Base-by-base conservation (phyloP, 2,113 vertebrate genomes). In the Gnathonemus longibarbis region DNA sequence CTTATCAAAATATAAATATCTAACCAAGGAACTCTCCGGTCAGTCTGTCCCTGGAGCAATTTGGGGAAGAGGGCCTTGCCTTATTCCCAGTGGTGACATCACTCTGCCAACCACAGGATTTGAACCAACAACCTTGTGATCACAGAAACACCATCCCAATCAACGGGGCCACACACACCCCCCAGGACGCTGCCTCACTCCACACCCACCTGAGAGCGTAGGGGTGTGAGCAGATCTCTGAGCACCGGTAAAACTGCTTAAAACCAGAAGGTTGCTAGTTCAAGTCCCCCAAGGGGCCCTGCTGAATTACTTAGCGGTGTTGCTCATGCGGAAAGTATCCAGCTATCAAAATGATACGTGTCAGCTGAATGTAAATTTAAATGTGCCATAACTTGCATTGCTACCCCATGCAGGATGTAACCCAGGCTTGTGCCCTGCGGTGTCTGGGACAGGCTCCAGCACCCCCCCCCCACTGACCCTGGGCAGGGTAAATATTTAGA, bases 351-450 rank as follows among this genome's bases (percentile, higher is more conserved):
- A 80, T 42, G 10, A 19, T 19, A 80, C 74, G 10, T 42, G 74
- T 80, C 74, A 80, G 74, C 74, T 42, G 35, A 80, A 80, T 80
- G 74, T 80, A 80, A 80, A 80, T 80, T 80, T 80, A 80, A 80
- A 80, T 80, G 31, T 80, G 74, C 74, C 74, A 80, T 80, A 3
- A 42, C 31, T 62, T 42, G 74, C 62, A 70, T 70, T 70, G 74
- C 74, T 80, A 35, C 31, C 35, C 35, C 35, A 80, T 42, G 39
- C 74, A 19, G 35, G 74, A 35, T 80, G 74, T 80, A 42, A 27
- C 17, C 74, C 74, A 42, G 74, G 62, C 62, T 70, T 70, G 27
- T 70, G 27, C 62, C 62, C 62, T 31, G 62, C n/a, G 1, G 9
- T 31, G 27, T 70, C 27, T 31, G 62, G 62, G 62, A 70, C 62